phyloP scores from a whole-genome alignment of 2,113 vertebrate genomes.

The Epinephelus lanceolatus region DNA sequence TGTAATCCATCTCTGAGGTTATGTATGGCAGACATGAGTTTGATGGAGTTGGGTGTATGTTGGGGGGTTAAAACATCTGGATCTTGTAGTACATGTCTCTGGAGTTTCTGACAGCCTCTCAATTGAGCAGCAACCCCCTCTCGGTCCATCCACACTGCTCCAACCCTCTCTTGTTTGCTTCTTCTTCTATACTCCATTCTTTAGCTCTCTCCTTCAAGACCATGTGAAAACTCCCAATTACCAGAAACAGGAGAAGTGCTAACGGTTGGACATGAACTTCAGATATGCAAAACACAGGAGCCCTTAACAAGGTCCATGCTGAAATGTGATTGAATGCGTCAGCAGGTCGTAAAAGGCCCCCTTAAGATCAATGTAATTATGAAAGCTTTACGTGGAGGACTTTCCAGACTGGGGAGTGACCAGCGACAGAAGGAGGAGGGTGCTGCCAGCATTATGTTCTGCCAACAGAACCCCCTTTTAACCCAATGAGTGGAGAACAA shows the following conservation, averaged over 20 bases:
- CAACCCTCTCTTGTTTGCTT: constrained; percentile 17
- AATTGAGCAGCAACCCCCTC: constrained; percentile 36
- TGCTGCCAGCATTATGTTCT: constrained; percentile 43
- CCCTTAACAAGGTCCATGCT: constrained; percentile 70
- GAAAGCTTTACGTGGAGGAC: constrained; percentile 64
- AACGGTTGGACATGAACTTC: constrained; percentile 69
- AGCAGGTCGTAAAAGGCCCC: constrained; percentile 75
- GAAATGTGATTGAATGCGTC: constrained; percentile 73
- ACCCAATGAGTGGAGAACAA: constrained; percentile 62
- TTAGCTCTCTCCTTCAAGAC: constrained; percentile 44
- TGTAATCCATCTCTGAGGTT: constrained; percentile 26
- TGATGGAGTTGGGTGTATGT: neutral
- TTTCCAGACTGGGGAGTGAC: constrained; percentile 66
- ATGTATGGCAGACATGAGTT: constrained; percentile 28
- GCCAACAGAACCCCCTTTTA: constrained; percentile 51
- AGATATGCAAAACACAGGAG: constrained; percentile 70
- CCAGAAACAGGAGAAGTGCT: constrained; percentile 67
- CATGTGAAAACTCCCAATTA: constrained; percentile 83
- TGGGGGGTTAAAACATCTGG: constrained; percentile 72
- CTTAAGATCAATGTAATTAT: constrained; percentile 78
- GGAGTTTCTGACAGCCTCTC: constrained; percentile 67
- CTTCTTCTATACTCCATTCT: constrained; percentile 32
- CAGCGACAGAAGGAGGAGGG: constrained; percentile 37
- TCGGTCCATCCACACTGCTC: neutral
- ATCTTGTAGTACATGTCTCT: constrained; percentile 72